A percentile compares a stretch with the other conserved stretches of the same genome.
Evolutionary conservation across 2,113 vertebrate genomes (phyloP).

Genomic region (Xiphophorus maculatus): DNA sequence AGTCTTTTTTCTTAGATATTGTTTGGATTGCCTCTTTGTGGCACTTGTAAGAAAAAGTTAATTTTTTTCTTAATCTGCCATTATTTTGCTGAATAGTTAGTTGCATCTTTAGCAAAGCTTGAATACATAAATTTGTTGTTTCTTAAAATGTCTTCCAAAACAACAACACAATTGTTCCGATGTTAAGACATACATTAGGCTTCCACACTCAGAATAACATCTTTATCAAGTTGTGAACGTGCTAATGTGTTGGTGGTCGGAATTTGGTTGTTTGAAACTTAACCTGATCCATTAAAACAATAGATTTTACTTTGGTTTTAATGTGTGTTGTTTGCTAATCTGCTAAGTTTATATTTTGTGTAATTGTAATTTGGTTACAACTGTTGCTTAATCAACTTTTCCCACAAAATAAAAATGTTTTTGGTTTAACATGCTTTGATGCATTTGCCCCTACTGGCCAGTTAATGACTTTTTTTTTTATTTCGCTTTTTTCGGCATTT

Average conservation of each 20-base stretch:
- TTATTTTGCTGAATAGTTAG: neutral
- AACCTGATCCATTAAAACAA: neutral
- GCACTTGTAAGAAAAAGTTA: slow-evolving; percentile 10
- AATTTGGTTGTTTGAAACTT: slow-evolving; percentile 15
- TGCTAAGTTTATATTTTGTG: slow-evolving; percentile 8
- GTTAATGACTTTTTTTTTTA: slow-evolving; percentile 24
- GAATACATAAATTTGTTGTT: neutral
- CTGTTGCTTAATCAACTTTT: slow-evolving; percentile 1
- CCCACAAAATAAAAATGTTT: neutral
- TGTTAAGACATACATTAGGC: slow-evolving; percentile 1
- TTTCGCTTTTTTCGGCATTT: neutral
- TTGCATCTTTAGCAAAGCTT: neutral
- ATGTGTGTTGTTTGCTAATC: slow-evolving; percentile 8
- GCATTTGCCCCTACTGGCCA: slow-evolving; percentile 58
- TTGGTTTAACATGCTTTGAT: neutral
- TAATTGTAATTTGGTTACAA: slow-evolving; percentile 2
- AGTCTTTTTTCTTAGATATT: neutral
- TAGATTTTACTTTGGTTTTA: slow-evolving; percentile 4
- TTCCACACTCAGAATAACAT: slow-evolving; percentile 6
- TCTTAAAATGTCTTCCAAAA: neutral
- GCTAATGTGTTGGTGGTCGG: slow-evolving; percentile 12
- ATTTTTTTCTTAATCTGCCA: neutral
- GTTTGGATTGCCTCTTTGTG: slow-evolving; percentile 3
- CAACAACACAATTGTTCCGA: neutral
- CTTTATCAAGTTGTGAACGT: slow-evolving; percentile 8